A percentile compares a stretch with the other conserved stretches of the same genome.
Evolutionary conservation across 2,113 vertebrate genomes (phyloP).

Genomic region (Callipepla squamata): DNA sequence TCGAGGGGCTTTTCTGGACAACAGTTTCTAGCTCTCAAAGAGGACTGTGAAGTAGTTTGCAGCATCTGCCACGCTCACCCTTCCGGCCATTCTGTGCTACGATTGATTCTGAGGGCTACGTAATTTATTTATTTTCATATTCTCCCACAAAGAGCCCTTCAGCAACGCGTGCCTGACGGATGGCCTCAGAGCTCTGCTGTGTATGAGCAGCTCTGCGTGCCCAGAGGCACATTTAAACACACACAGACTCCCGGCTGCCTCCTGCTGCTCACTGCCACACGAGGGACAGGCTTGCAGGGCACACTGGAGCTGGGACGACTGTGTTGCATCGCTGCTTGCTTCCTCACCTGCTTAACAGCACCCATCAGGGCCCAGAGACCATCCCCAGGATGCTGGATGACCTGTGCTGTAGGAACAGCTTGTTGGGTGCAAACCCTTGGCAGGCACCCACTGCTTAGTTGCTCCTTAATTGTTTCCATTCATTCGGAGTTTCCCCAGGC

Average conservation of each 20-base stretch:
- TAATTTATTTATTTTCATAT: neutral
- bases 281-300: neutral
- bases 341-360: neutral
- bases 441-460: neutral
- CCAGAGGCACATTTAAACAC: neutral
- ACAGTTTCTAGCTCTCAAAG: neutral
- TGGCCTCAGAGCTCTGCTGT: neutral
- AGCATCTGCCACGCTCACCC: neutral
- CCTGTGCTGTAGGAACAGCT: neutral
- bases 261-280: neutral
- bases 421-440: neutral
- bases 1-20: neutral
- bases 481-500: neutral
- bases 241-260: neutral
- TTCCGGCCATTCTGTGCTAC: neutral
- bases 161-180: neutral
- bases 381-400: neutral
- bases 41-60: neutral
- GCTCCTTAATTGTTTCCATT: conserved; percentile 34
- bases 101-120: neutral
- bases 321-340: neutral
- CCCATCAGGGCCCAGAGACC: accelerated
- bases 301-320: neutral
- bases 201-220: neutral
- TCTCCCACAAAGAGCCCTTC: neutral